Evolutionary conservation across 1,140 invertebrate species (phyloP).

Genomic region (Triops longicaudatus): DNA sequence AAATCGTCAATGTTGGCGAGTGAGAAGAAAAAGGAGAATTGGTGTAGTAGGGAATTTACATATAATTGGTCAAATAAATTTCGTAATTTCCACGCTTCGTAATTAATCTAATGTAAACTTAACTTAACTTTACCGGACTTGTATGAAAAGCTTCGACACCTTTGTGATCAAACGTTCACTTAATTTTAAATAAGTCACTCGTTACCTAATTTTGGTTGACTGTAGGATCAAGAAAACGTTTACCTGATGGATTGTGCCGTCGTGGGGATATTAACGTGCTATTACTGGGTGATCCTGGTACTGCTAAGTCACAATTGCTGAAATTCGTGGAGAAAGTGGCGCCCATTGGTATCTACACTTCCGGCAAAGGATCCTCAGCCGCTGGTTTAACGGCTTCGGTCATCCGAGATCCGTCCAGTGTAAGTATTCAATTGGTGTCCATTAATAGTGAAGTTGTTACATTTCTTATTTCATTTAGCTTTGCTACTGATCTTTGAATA

Average conservation of each 20-base stretch:
- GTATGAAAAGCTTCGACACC: no score
- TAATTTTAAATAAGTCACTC: neutral
- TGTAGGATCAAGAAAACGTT: conserved; percentile 63
- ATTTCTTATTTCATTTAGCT: no score
- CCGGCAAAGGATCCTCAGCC: conserved; percentile 97
- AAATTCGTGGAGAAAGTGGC: conserved; percentile 96
- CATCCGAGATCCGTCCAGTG: conserved; percentile 80
- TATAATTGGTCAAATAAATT: no score
- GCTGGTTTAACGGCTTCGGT: conserved; percentile 98
- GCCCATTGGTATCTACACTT: conserved; percentile 95
- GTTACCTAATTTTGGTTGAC: neutral
- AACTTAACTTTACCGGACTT: no score
- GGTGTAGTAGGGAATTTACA: no score
- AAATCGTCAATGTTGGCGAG: no score
- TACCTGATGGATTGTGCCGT: conserved; percentile 90
- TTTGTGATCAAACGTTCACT: neutral
- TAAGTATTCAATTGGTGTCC: conserved; percentile 41
- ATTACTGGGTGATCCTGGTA: conserved; percentile 95
- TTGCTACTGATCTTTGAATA: no score
- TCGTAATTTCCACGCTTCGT: no score
- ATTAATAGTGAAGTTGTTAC: no score
- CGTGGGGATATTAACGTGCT: conserved; percentile 96
- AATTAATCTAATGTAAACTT: no score
- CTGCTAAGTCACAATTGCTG: conserved; percentile 94
- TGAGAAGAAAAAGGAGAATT: no score